Conservation (phyloP, 2,888 invertebrate genomes). For the Tridacna crocea region DNA sequence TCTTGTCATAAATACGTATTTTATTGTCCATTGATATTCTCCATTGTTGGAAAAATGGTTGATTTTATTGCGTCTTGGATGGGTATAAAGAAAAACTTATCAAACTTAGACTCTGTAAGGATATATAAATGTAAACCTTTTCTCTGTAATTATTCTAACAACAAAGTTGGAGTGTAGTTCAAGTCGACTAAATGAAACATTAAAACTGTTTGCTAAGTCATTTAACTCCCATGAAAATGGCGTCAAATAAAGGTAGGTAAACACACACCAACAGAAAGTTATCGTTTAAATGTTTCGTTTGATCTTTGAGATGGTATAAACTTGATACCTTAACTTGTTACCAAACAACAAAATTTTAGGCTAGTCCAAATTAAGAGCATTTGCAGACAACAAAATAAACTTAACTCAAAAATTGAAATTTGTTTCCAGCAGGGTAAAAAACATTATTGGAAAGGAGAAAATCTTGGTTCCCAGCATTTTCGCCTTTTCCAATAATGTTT, state of each 20-base stretch:
- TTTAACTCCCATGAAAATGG: constrained; percentile 53
- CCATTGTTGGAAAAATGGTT: neutral
- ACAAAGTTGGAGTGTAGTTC: constrained; percentile 48
- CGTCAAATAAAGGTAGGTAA: constrained; percentile 64
- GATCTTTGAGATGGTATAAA: constrained; percentile 30
- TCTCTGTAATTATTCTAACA: constrained; percentile 48
- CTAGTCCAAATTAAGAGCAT: too few relatives aligned
- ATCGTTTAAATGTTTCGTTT: constrained; percentile 50
- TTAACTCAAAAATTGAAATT: too few relatives aligned
- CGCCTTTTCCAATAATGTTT: too few relatives aligned
- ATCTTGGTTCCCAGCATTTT: too few relatives aligned
- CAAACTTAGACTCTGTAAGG: neutral
- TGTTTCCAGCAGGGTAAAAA: too few relatives aligned
- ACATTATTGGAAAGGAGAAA: too few relatives aligned
- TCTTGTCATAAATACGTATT: neutral
- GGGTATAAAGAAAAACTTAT: neutral
- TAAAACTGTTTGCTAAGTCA: constrained; percentile 63
- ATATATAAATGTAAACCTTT: constrained; percentile 7
- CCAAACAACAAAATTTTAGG: too few relatives aligned
- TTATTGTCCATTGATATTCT: neutral
- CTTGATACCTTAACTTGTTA: neutral
- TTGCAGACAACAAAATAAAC: too few relatives aligned
- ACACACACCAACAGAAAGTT: constrained; percentile 47
- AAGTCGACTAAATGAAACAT: constrained; percentile 46
- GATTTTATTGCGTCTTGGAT: constrained; percentile 8